Evolutionary conservation across 2,113 vertebrate genomes (phyloP).

Genomic region (Nothocercus nigrocapillus): DNA sequence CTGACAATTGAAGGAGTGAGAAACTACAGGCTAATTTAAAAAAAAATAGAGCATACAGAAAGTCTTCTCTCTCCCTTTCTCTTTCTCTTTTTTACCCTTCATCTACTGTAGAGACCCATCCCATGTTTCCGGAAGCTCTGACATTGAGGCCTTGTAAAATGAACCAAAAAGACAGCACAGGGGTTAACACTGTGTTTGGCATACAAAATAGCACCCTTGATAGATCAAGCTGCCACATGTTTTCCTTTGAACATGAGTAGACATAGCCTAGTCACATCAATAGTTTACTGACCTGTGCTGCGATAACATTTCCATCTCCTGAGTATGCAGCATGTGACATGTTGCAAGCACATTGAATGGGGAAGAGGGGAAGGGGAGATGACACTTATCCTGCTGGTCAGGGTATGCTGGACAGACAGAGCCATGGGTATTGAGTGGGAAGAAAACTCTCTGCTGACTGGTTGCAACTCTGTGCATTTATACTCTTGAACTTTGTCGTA

Average conservation of each 20-base stretch:
- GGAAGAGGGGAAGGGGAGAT: not conserved
- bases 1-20: not conserved
- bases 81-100: not conserved
- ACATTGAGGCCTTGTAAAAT: constrained; percentile 56
- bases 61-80: not conserved
- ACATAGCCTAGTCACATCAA: constrained; percentile 61
- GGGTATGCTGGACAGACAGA: not conserved
- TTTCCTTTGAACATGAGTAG: constrained; percentile 44
- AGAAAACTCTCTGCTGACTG: not conserved
- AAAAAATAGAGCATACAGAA: not conserved
- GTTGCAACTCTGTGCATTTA: not conserved
- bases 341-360: constrained; percentile 36
- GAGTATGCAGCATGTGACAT: constrained; percentile 38
- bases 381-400: constrained; percentile 32
- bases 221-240: constrained; percentile 32
- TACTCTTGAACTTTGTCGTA: not conserved
- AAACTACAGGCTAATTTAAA: not conserved
- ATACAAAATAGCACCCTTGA: constrained; percentile 47
- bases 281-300: constrained; percentile 74
- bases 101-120: not conserved
- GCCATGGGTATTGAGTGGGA: constrained; percentile 11
- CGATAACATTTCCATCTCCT: constrained; percentile 72
- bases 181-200: not conserved
- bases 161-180: constrained; percentile 17
- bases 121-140: not conserved